Conservation (phyloP, 2,797 vertebrate species). For the Lagodon rhomboides region DNA sequence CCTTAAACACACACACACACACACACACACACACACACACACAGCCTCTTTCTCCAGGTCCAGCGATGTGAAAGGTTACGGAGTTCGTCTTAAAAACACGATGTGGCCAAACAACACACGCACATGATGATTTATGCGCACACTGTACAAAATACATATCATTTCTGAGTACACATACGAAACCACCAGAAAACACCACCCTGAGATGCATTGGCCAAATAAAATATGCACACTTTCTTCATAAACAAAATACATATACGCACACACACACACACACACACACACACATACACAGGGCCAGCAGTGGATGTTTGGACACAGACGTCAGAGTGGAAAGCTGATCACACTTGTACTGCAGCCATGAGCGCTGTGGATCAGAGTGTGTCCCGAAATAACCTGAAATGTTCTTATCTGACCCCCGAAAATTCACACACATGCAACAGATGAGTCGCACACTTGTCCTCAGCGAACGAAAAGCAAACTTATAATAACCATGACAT, state of each 20-base stretch:
- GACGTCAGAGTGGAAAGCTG: constrained; percentile 76
- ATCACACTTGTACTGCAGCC: constrained; percentile 73
- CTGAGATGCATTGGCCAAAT: background rate
- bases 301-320: constrained; percentile 72
- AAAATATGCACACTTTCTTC: constrained; percentile 45
- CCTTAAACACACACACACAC: constrained; percentile 32
- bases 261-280: constrained; percentile 15
- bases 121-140: background rate
- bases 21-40: constrained; percentile 16
- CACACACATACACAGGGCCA: constrained; percentile 43
- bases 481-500: too few relatives aligned
- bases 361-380: constrained; percentile 65
- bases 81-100: constrained; percentile 23
- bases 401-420: constrained; percentile 64
- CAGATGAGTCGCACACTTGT: constrained; percentile 24
- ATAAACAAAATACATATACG: constrained; percentile 12
- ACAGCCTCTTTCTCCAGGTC: constrained; percentile 3
- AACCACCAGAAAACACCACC: constrained; percentile 30
- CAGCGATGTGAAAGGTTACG: constrained; percentile 22
- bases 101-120: constrained; percentile 30
- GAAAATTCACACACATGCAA: constrained; percentile 30
- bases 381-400: constrained; percentile 77
- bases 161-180: constrained; percentile 20
- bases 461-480: background rate
- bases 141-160: constrained; percentile 4